Conservation (phyloP, 64 coral and sea anemone genomes). For the Montipora capricornis region DNA sequence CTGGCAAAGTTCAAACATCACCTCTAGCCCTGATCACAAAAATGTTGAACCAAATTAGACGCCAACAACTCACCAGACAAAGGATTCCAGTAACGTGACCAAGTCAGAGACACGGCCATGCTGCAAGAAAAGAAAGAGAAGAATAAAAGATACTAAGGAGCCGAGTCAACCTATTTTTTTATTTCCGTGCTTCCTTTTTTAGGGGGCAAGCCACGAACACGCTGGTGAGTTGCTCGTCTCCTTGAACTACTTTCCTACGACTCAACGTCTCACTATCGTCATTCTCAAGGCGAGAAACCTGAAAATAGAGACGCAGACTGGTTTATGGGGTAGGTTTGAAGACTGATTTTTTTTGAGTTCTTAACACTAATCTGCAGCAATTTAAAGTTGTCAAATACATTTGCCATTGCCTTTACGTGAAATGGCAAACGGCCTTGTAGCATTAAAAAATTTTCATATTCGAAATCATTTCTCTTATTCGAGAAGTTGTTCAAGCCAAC, state of each 20-base stretch:
- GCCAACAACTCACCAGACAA: neutral
- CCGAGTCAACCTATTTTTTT: neutral
- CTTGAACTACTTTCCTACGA: constrained; percentile 98
- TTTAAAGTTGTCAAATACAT: no score
- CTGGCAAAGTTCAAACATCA: no score
- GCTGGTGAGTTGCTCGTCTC: constrained; percentile 92
- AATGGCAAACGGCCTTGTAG: no score
- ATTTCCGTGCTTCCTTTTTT: neutral
- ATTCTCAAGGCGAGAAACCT: constrained; percentile 88
- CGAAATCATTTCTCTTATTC: no score
- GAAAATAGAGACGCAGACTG: constrained; percentile 81
- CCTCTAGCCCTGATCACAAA: neutral
- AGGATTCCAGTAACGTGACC: neutral
- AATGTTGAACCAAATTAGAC: neutral
- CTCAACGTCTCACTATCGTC: constrained; percentile 94
- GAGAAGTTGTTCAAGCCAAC: no score
- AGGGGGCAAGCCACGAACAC: constrained; percentile 57
- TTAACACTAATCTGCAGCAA: no score
- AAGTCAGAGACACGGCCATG: no score
- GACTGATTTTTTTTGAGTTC: neutral
- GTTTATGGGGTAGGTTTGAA: constrained; percentile 80
- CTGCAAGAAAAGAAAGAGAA: neutral
- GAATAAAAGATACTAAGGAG: no score
- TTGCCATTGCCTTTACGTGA: no score
- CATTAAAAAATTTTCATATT: no score